Base-by-base conservation (phyloP, 2,113 vertebrate species). In the Pterocles gutturalis region DNA sequence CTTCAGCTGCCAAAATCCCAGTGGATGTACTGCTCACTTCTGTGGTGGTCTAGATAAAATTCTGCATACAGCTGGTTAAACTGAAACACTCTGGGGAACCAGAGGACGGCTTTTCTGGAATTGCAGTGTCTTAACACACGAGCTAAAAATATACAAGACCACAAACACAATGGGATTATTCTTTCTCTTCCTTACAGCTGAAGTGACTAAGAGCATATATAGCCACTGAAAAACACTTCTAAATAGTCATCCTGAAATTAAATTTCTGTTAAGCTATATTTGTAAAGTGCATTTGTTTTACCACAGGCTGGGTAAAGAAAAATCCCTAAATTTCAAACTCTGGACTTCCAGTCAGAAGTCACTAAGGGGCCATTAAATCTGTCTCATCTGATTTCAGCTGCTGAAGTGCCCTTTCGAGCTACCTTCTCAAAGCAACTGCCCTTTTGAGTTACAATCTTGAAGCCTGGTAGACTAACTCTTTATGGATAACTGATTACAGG, bases 401-500 rank as follows among this genome's bases (percentile, higher is more conserved):
- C 93, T 91, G 51, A 93, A 91, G 80, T 97, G 93, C 96, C 92
- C 96, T 97, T 97, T 97, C 2, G 21, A 96, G 91, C 79, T 92
- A 57, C 90, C 95, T 93, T 93, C 91, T 89, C 75, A 90, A 96
- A 95, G 73, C 85, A 95, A 87, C 65, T 97, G 97, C 96, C 96
- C 97, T 97, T 97, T 97, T 46, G 96, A 95, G 83, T 84, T 94
- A 87, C 46, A 67, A 5, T 90, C 67, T 29, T 75, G 72, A 95
- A 93, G 88, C 48, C 78, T 71, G 62, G 54, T 70, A 93, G 36
- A 82, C 88, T 58, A 95, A 87, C 91, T 84, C 90, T 62, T 89
- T 83, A 85, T 80, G 69, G 94, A 91, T 94, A 97, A 93, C 72
- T 4, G 48, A 96, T 96, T 94, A 93, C 8, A 62, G 51, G 78